Evolutionary conservation across 2,888 invertebrate genomes (phyloP).

Genomic region (Stegophylla sp.): DNA sequence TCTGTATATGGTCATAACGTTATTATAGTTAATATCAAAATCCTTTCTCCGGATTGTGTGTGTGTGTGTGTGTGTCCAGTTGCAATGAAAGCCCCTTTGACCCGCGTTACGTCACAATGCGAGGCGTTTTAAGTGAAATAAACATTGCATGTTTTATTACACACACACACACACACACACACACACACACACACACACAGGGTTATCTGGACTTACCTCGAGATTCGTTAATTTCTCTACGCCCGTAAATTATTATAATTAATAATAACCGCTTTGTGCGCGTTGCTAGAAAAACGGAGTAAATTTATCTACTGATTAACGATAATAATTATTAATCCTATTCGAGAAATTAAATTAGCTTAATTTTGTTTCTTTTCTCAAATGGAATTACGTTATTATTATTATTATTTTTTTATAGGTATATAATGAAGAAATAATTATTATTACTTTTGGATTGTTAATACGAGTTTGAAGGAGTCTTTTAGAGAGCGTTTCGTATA

Average conservation of each 20-base stretch:
- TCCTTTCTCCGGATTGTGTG: constrained; percentile 37
- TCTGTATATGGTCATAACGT: constrained; percentile 29
- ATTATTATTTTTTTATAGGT: too few species aligned
- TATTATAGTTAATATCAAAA: constrained; percentile 37
- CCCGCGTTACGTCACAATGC: constrained; percentile 39
- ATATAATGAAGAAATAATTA: neutral
- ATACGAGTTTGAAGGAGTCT: too few species aligned
- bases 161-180: too few species aligned
- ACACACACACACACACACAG: too few species aligned
- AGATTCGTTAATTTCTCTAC: neutral
- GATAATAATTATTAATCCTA: neutral
- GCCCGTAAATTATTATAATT: neutral
- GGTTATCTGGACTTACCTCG: neutral
- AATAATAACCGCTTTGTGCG: neutral
- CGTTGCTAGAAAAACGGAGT: neutral
- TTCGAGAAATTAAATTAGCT: neutral
- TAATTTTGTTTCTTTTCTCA: neutral
- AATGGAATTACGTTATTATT: neutral
- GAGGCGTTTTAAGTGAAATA: constrained; percentile 42
- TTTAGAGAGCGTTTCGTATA: too few species aligned
- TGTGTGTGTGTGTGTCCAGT: too few species aligned
- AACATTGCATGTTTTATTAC: constrained; percentile 32
- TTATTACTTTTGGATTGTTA: neutral
- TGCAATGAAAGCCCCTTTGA: constrained; percentile 45
- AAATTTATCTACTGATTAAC: neutral